phyloP scores from a whole-genome alignment of 2,888 invertebrate genomes.

The Agrochola macilenta region DNA sequence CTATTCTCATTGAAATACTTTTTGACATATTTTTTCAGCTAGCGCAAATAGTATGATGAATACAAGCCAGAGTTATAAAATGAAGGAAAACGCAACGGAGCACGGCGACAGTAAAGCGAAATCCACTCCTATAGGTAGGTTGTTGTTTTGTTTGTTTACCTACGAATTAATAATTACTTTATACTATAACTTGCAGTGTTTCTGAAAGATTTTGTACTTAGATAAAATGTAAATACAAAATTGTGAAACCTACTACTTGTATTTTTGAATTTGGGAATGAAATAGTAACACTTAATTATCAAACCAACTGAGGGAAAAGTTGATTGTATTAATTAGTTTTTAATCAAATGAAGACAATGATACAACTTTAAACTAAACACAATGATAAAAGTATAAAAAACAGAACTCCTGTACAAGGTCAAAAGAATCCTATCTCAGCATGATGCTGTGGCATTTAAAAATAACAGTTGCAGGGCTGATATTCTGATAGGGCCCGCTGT shows the following conservation, averaged over 20 bases:
- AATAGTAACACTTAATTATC: not conserved
- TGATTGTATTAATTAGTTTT: not conserved
- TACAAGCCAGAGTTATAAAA: conserved; percentile 80
- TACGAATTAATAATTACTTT: conserved; percentile 2
- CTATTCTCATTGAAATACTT: conserved; percentile 6
- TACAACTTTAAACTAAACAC: not conserved
- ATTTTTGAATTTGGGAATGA: not conserved
- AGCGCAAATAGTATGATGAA: conserved; percentile 72
- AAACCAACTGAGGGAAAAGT: not conserved
- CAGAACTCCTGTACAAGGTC: too few species aligned
- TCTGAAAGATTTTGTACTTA: not conserved
- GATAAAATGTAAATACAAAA: not conserved
- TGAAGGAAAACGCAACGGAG: conserved; percentile 81
- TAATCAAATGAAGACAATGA: not conserved
- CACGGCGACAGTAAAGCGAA: conserved; percentile 81
- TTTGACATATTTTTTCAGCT: conserved; percentile 54
- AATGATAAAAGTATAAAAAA: too few species aligned
- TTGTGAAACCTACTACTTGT: not conserved
- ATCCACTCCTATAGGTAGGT: conserved; percentile 85
- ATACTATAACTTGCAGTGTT: not conserved
- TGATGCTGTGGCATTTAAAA: too few species aligned
- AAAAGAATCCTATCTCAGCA: too few species aligned
- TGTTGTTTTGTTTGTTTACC: conserved; percentile 22
- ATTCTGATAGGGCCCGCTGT: too few species aligned
- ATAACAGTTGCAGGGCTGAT: too few species aligned